These are phyloP conservation scores for Spialia ferax DNA, from an alignment of 2,888 invertebrate genomes.

Conservation along the genomic window DNA sequence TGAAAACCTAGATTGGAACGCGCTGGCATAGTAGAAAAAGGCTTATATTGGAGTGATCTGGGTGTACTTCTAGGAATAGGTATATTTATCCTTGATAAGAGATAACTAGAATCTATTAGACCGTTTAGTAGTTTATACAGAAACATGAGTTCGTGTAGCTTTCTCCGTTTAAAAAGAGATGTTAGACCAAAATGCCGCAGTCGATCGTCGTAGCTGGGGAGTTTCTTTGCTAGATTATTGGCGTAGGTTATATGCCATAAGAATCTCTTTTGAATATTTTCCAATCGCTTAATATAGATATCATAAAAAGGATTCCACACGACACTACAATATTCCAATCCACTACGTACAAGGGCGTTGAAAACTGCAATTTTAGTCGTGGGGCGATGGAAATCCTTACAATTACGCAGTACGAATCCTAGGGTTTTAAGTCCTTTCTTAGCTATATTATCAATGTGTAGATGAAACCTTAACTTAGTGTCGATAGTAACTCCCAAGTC, in stretches of 20 bases:
- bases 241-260: not conserved
- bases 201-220: not conserved
- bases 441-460: not conserved
- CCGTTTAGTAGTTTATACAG: no score
- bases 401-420: not conserved
- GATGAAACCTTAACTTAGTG: not conserved
- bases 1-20: no score
- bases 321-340: not conserved
- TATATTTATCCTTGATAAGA: no score
- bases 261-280: not conserved
- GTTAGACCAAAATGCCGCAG: no score
- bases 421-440: not conserved
- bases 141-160: no score
- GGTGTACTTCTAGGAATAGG: no score
- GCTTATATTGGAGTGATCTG: no score
- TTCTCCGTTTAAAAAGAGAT: no score
- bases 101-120: no score
- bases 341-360: not conserved
- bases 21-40: no score
- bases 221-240: not conserved
- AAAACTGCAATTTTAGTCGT: not conserved
- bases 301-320: slow-evolving; percentile 2
- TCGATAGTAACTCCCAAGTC: not conserved
- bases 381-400: not conserved
- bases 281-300: not conserved